A percentile compares a stretch with the other conserved stretches of the same genome.
phyloP scores from a whole-genome alignment of 2,888 invertebrate genomes.

The Apocheima hispidaria region DNA sequence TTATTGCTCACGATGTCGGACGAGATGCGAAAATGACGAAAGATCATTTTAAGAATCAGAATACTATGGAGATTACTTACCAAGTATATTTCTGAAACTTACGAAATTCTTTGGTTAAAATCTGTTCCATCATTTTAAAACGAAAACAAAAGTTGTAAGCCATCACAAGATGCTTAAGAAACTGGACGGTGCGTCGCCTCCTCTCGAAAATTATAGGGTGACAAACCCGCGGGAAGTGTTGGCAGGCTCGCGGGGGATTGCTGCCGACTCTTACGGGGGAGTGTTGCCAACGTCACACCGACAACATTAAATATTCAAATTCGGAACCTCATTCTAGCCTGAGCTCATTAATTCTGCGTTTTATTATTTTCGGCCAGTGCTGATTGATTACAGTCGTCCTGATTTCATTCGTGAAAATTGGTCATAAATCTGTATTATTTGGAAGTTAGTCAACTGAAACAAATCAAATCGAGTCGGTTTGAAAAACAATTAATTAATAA shows the following conservation, averaged over 20 bases:
- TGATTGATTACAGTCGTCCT: conserved; percentile 24
- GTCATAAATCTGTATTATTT: neutral
- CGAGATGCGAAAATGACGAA: no score
- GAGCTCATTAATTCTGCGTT: conserved; percentile 1
- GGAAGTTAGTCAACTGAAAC: neutral
- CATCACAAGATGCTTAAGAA: conserved; percentile 1
- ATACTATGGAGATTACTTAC: no score
- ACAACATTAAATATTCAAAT: conserved; percentile 42
- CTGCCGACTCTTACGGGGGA: no score
- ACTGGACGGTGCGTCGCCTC: neutral
- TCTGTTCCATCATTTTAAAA: neutral
- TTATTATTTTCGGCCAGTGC: conserved; percentile 8
- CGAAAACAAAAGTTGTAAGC: neutral
- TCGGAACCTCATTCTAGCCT: conserved; percentile 27
- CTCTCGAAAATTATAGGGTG: neutral
- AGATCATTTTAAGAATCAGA: no score
- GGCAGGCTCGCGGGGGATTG: no score
- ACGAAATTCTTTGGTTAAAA: neutral
- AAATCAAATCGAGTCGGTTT: neutral
- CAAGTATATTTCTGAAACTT: no score
- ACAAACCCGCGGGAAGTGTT: neutral
- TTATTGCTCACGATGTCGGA: no score
- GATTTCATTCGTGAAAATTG: conserved; percentile 2
- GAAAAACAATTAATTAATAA: neutral
- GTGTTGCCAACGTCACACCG: conserved; percentile 14